Evolutionary conservation across 2,888 invertebrate genomes (phyloP).

Genomic region (Syritta pipiens): DNA sequence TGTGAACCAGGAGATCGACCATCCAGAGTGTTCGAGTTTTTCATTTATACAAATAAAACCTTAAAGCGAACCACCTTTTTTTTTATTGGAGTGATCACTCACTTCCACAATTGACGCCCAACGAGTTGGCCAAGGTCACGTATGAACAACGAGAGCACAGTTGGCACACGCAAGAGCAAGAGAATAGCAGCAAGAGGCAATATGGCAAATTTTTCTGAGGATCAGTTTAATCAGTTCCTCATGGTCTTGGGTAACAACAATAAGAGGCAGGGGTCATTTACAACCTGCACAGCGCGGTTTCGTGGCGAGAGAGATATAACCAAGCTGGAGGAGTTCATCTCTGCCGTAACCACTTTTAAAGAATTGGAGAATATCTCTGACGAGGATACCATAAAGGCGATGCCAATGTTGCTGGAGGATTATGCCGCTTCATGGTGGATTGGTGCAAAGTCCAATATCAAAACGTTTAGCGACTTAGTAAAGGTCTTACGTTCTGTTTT

Average conservation of each 20-base stretch:
- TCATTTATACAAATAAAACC: too few relatives aligned
- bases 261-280: background rate
- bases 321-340: constrained; percentile 57
- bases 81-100: too few relatives aligned
- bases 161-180: too few relatives aligned
- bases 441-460: constrained; percentile 15
- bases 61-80: too few relatives aligned
- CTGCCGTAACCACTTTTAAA: constrained; percentile 44
- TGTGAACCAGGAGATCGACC: too few relatives aligned
- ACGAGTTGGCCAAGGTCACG: too few relatives aligned
- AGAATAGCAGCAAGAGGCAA: background rate
- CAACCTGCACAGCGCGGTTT: constrained; percentile 32
- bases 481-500: constrained; percentile 44
- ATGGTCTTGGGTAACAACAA: constrained; percentile 22
- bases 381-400: constrained; percentile 43
- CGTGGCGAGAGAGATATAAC: constrained; percentile 36
- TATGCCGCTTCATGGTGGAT: constrained; percentile 66
- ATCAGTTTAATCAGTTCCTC: constrained; percentile 25
- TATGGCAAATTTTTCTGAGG: constrained; percentile 15
- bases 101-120: too few relatives aligned
- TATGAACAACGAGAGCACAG: too few relatives aligned
- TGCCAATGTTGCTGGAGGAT: constrained; percentile 54
- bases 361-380: constrained; percentile 54
- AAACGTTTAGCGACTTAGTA: constrained; percentile 37
- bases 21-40: too few relatives aligned